Evolutionary conservation across 2,113 vertebrate genomes (phyloP).

Genomic region (Peucedramus taeniatus): DNA sequence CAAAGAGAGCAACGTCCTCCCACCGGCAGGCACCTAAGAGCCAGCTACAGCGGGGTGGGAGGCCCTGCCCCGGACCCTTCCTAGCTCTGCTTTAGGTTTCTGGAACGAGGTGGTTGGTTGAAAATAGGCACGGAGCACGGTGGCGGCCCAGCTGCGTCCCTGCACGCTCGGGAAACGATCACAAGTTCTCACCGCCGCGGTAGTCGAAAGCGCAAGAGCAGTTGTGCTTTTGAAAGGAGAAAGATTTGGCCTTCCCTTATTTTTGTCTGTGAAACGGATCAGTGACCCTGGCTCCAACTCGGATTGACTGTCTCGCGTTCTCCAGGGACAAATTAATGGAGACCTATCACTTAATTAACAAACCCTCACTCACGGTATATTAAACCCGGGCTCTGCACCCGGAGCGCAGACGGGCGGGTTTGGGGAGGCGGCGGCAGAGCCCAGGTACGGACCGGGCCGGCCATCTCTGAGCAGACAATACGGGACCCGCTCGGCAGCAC

Average conservation of each 20-base stretch:
- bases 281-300: slow-evolving; percentile 71
- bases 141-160: background rate
- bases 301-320: slow-evolving; percentile 80
- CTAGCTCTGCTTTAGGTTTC: background rate
- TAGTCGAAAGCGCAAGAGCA: background rate
- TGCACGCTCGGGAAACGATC: background rate
- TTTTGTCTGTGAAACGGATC: slow-evolving; percentile 71
- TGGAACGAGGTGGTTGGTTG: background rate
- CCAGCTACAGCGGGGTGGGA: background rate
- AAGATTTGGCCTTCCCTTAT: slow-evolving; percentile 16
- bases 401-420: background rate
- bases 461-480: background rate
- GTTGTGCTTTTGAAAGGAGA: background rate
- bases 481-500: background rate
- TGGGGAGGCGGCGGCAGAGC: background rate
- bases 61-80: background rate
- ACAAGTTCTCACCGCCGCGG: background rate
- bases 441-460: background rate
- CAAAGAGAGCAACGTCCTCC: slow-evolving; percentile 24
- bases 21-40: background rate
- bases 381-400: background rate
- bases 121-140: background rate
- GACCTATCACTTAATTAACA: slow-evolving; percentile 89
- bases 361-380: slow-evolving; percentile 70
- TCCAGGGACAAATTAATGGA: slow-evolving; percentile 89